Evolutionary conservation across 2,888 invertebrate genomes (phyloP), one percentile per base, ranked within the genome.

Genomic region (Mesopsocus fuscifrons): DNA sequence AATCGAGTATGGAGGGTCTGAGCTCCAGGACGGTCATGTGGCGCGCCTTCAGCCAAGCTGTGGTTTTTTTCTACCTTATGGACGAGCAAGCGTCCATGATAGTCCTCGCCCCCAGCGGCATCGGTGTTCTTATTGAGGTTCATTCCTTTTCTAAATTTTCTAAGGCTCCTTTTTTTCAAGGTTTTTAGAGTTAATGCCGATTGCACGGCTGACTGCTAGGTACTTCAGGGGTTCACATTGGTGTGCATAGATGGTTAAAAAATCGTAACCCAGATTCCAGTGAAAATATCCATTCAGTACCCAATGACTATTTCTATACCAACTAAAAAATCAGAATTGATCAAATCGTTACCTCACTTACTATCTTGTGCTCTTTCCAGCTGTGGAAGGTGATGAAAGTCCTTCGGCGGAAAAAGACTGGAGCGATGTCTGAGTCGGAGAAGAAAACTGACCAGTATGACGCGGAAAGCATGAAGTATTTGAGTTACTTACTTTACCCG

Each of bases 301-400:
- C n/a, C n/a, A n/a, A n/a, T n/a, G n/a, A n/a, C n/a, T n/a, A n/a
- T n/a, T n/a, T n/a, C n/a, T n/a, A n/a, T n/a, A n/a, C n/a, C n/a
- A n/a, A n/a, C n/a, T n/a, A n/a, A n/a, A n/a, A n/a, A n/a, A n/a
- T n/a, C n/a, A n/a, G n/a, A n/a, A n/a, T n/a, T n/a, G n/a, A n/a
- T n/a, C n/a, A n/a, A n/a, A n/a, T n/a, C n/a, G n/a, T n/a, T n/a
- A n/a, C n/a, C n/a, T n/a, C n/a, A n/a, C n/a, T n/a, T n/a, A n/a
- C n/a, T n/a, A n/a, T n/a, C n/a, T n/a, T n/a, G n/a, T n/a, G n/a
- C n/a, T n/a, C n/a, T n/a, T 61, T 64, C 33, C 58, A 87, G 82
- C 56, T 89, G 45, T 95, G 97, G 97, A 97, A 97, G 64, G 79
- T 89, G 34, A 85, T 77, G 49, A 95, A 94, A 59, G 87, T 95